Evolutionary conservation across 2,888 invertebrate species (phyloP), one percentile per base, ranked within the genome.

Genomic region (Lomographa bimaculata): DNA sequence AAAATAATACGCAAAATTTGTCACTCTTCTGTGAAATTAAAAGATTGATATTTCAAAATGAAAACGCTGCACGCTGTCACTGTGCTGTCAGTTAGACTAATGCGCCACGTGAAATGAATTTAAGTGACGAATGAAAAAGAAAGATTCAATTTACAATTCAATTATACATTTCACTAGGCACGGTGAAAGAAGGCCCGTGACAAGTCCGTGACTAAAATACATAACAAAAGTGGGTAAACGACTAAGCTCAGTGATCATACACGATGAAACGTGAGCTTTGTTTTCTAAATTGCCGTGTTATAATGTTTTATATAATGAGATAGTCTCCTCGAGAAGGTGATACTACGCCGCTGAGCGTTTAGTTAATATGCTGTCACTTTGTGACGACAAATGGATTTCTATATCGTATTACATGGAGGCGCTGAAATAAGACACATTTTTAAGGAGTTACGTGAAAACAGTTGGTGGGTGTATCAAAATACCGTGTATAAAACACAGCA

Each of bases 181-280:
- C 29, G 41, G 17, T 14, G 8, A 20, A 35, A 32, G 20, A 42
- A 7, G 26, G 30, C 2, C 25, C 30, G 19, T 19, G 36, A 32
- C 32, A 36, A 7, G 20, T 2, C 34, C 45, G 50, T 47, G 50
- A 45, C 47, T 42, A 24, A 42, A 50, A 50, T 50, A 25, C 34
- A 32, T 27, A 48, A 36, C 42, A 23, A 44, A 39, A 27, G 12
- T 18, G 17, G 26, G 17, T 12, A 42, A 45, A 37, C 39, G 19
- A 29, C 24, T 26, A 32, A 42, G 10, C 18, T n/a, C n/a, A n/a
- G n/a, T n/a, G n/a, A n/a, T n/a, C n/a, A 39, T 18, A 39, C 10
- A 26, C 28, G 43, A 32, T n/a, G n/a, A n/a, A 46, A 46, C 43
- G 40, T 35, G 46, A 43, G 29, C 40, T 33, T 46, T 44, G 37